Evolutionary conservation across 2,113 vertebrate species (phyloP), one percentile per base, ranked within the genome.

Genomic region (Brachirus orientalis): DNA sequence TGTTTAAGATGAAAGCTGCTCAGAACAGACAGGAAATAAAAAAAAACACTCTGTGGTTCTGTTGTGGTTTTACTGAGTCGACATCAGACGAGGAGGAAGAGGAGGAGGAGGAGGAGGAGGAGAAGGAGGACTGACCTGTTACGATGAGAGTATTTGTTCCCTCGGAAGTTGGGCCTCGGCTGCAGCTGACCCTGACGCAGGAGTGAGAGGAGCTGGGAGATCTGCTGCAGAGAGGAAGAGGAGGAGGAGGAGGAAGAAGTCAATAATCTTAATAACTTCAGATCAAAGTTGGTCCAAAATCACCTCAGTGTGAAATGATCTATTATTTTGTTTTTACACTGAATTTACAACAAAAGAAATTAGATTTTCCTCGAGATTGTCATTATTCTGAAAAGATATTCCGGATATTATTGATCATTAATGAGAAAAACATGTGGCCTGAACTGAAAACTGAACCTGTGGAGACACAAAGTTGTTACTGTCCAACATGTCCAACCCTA

Each of bases 161-260:
- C 89, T 1, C 89, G 63, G 80, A 90, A 90, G 89, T 90, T 90
- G 0, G 87, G 58, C 54, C 80, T 74, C 0, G 89, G 89, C 77
- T 90, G 89, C 61, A 90, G 82, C 66, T 89, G 84, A 55, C 89
- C 89, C 77, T 89, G 87, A 0, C 47, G 96, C 74, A 99, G 94
- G 75, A 99, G 93, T 44, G 97, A 95, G 81, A 99, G 94, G 89
- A 99, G 94, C 95, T 98, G 96, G 57, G 97, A 99, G 88, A 99
- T 96, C 94, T 99, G 96, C 96, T 96, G 92, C 69, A 83, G 92
- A 92, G 82, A 52, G 61, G 59, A 72, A 36, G 50, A 41, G 50
- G 45, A 51, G 14, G 53, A 28, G 28, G 28, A 28, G 28, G 28
- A 28, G 6, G 28, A 28, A 5, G 22, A 28, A 3, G 28, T 28